Evolutionary conservation across 2,797 vertebrate genomes (phyloP).

Genomic region (Glyptemys insculpta): DNA sequence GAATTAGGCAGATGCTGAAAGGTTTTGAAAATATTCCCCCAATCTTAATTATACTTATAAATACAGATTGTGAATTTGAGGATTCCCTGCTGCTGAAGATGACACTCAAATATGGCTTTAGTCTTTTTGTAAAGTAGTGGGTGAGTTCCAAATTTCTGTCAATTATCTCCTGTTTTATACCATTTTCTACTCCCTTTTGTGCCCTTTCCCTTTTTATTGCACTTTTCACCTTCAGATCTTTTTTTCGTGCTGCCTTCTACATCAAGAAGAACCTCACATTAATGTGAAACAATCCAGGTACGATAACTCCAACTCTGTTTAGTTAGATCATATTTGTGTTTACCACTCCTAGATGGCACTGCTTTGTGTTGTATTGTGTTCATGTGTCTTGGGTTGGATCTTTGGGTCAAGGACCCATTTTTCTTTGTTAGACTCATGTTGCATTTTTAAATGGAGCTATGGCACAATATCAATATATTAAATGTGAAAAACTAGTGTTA

Average conservation of each 20-base stretch:
- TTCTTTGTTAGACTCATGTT: background rate
- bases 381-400: background rate
- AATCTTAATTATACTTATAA: background rate
- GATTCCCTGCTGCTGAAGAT: conserved; percentile 15
- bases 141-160: background rate
- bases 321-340: background rate
- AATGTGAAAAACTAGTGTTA: background rate
- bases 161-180: background rate
- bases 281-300: background rate
- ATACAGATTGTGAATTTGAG: conserved; percentile 33
- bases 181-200: background rate
- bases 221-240: background rate
- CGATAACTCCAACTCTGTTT: background rate
- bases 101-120: background rate
- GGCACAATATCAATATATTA: background rate
- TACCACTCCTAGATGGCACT: background rate
- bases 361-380: background rate
- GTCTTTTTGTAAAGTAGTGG: background rate
- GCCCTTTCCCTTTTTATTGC: background rate
- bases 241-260: background rate
- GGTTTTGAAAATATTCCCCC: conserved; percentile 36
- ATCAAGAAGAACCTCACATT: background rate
- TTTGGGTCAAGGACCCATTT: background rate
- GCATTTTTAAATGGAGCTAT: background rate
- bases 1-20: conserved; percentile 46